Evolutionary conservation across 2,113 vertebrate genomes (phyloP).

Genomic region (Zootoca vivipara): DNA sequence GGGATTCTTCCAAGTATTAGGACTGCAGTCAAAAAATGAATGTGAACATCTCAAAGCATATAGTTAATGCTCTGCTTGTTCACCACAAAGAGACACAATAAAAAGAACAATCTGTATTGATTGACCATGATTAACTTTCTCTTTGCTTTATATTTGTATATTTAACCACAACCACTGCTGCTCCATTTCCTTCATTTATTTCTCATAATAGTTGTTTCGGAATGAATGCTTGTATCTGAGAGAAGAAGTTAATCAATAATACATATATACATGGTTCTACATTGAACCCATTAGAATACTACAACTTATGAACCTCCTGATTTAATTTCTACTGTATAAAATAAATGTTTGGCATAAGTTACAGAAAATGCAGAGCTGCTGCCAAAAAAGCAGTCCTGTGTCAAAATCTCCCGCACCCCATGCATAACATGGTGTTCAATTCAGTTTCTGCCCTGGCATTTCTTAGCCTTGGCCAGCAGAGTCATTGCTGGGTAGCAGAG

Average conservation of each 20-base stretch:
- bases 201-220: background rate
- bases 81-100: background rate
- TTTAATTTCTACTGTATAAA: background rate
- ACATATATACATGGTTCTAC: background rate
- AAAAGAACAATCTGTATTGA: background rate
- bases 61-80: background rate
- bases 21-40: background rate
- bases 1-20: background rate
- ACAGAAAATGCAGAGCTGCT: background rate
- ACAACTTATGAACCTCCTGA: background rate
- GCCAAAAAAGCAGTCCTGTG: background rate
- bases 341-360: background rate
- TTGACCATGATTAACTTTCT: background rate
- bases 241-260: background rate
- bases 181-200: background rate
- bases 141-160: background rate
- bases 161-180: background rate
- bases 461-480: background rate
- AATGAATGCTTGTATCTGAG: constrained; percentile 1
- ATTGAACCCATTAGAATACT: background rate
- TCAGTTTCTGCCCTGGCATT: background rate
- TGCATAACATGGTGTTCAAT: background rate
- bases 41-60: background rate
- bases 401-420: background rate
- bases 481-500: background rate